A percentile compares a stretch with the other conserved stretches of the same genome.
phyloP scores from a whole-genome alignment of 2,797 vertebrate genomes.

The Malacoctenus gilli region DNA sequence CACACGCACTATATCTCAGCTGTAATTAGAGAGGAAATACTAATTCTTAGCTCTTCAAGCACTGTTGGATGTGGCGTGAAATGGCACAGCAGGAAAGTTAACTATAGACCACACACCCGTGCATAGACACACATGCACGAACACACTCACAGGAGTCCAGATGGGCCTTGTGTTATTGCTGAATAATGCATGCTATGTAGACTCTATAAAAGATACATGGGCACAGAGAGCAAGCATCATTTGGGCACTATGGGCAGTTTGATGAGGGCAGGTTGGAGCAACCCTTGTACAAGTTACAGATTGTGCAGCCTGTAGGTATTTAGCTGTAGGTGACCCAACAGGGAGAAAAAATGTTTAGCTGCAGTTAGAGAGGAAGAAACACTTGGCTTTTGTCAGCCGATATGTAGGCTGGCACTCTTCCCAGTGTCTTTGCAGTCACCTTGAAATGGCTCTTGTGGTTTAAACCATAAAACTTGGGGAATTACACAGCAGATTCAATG shows the following conservation, averaged over 20 bases:
- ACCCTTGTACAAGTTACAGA: conserved; percentile 50
- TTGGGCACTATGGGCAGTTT: conserved; percentile 52
- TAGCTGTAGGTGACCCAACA: conserved; percentile 56
- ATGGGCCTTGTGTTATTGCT: conserved; percentile 79
- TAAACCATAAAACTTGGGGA: conserved; percentile 67
- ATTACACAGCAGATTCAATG: conserved; percentile 70
- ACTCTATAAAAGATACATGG: conserved; percentile 84
- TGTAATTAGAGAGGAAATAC: conserved; percentile 73
- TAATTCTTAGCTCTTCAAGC: conserved; percentile 70
- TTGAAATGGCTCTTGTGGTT: conserved; percentile 71
- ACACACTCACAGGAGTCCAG: conserved; percentile 57
- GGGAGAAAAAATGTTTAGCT: conserved; percentile 47
- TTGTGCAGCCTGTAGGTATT: conserved; percentile 40
- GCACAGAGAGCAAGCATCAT: conserved; percentile 61
- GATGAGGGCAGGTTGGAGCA: conserved; percentile 44
- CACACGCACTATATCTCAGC: conserved; percentile 35
- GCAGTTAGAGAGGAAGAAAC: conserved; percentile 32
- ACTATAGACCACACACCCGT: conserved; percentile 54
- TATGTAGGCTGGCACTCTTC: conserved; percentile 58
- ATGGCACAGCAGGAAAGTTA: conserved; percentile 64
- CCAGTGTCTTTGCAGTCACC: conserved; percentile 73
- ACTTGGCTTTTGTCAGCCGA: conserved; percentile 57
- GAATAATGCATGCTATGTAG: conserved; percentile 85
- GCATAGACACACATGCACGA: conserved; percentile 41
- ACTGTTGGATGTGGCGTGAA: conserved; percentile 71